Base-by-base conservation (phyloP, 2,888 invertebrate species). In the Cacoxenus indagator region DNA sequence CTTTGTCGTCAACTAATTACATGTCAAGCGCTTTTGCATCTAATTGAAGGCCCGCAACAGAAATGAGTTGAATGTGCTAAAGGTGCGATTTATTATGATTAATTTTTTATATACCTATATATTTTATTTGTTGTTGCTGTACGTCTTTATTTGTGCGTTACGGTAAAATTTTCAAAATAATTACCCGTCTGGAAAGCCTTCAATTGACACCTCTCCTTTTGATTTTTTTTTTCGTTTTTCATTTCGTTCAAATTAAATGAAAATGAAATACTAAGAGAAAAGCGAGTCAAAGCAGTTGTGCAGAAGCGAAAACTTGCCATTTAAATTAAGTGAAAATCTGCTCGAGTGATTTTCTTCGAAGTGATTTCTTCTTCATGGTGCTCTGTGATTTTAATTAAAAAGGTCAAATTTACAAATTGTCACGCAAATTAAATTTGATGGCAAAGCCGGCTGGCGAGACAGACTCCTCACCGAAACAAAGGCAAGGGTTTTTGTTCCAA, bases 1-100 rank as follows among this genome's bases (percentile, higher is more conserved):
- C 82, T 82, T 82, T 79, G 79, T n/a, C n/a, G n/a, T 80, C 80
- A 82, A 80, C 79, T 80, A 80, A 80, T 80, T 80, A 80, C 81
- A 82, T 75, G 73, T 75, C 76, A 70, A 65, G 54, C 19, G n/a
- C 5, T 46, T 14, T 46, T 17, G 4, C 27, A n/a, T 26, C 26
- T 55, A 55, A 55, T 14, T 55, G 22, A 48, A 48, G 9, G 17
- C 48, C n/a, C n/a, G n/a, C 17, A 5, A 48, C n/a, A n/a, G 17
- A 68, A 64, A 71, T 65, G 61, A 57, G 59, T 11, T 26, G 68
- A 73, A 68, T 75, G 76, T 79, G 81, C 77, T 80, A 82, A 79
- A 79, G 81, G 79, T 80, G 76, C 78, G 79, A 79, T 78, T 79
- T 82, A 82, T 79, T 79, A 75, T 75, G n/a, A 43, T 43, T 78